Evolutionary conservation across 64 coral and sea anemone genomes (phyloP).

Genomic region (Astreopora myriophthalma): DNA sequence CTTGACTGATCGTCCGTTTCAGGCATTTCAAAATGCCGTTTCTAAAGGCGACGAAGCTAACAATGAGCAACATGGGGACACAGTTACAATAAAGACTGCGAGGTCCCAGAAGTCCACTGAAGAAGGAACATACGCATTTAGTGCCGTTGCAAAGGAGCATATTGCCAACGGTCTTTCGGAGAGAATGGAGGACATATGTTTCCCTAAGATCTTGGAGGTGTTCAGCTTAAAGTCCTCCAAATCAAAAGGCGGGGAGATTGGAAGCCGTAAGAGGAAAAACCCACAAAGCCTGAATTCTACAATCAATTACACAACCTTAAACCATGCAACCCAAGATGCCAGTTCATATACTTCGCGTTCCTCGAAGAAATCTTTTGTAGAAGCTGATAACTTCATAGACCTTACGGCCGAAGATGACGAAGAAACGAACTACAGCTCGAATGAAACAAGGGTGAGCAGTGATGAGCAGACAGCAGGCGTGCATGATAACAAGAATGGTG

Average conservation of each 20-base stretch:
- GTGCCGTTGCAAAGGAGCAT: not conserved
- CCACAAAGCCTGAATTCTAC: not conserved
- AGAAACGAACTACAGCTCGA: not conserved
- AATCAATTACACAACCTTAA: not conserved
- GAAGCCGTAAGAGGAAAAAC: not conserved
- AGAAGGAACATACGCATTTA: not conserved
- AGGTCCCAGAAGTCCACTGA: too few species aligned
- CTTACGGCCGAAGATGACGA: slow-evolving; percentile 5
- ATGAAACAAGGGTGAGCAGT: not conserved
- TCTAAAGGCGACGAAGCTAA: too few species aligned
- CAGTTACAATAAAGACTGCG: not conserved
- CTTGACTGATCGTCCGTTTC: not conserved
- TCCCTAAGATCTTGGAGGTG: slow-evolving; percentile 17
- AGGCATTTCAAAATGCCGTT: not conserved
- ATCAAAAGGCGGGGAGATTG: not conserved
- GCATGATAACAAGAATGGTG: not conserved
- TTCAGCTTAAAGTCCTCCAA: slow-evolving; percentile 1
- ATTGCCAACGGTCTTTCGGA: not conserved
- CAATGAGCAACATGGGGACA: not conserved
- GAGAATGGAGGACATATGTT: not conserved
- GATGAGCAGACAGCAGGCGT: not conserved
- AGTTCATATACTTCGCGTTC: too few species aligned
- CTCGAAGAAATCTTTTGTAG: not conserved
- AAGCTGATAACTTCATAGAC: not conserved
- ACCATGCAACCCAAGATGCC: not conserved